Percentiles rank a stretch among this genome's conserved stretches.
Conservation (phyloP, 2,113 vertebrate genomes). For the Ailurus styani region DNA sequence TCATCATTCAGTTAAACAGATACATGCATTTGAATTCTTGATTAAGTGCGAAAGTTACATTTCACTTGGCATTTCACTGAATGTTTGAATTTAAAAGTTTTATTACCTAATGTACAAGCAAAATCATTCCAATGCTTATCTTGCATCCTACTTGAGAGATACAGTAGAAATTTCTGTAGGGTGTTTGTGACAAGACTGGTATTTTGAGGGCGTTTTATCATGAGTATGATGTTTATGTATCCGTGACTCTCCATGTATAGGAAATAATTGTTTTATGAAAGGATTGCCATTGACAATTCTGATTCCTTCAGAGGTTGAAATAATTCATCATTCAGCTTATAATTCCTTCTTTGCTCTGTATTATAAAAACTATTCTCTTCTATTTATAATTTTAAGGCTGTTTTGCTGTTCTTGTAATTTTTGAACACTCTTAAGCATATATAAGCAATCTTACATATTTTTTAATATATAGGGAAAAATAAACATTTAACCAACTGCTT, state of each 20-base stretch:
- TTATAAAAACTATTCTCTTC: not conserved
- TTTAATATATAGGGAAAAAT: not conserved
- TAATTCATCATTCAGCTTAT: conserved; percentile 19
- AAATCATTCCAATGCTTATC: not conserved
- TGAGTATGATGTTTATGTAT: not conserved
- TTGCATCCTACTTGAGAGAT: not conserved
- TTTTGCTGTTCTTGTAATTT: not conserved
- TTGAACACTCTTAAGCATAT: not conserved
- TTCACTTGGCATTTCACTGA: conserved; percentile 8
- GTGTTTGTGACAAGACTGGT: not conserved
- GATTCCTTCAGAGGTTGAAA: not conserved
- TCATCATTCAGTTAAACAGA: conserved; percentile 24
- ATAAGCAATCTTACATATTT: not conserved
- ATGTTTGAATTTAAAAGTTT: not conserved
- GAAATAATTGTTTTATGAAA: not conserved
- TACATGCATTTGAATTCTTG: not conserved
- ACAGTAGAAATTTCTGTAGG: conserved; percentile 10
- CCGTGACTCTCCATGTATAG: not conserved
- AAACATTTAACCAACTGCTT: not conserved
- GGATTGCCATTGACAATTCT: not conserved
- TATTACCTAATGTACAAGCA: not conserved
- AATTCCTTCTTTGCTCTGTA: not conserved
- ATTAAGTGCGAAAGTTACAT: not conserved
- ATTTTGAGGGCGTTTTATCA: conserved; percentile 36
- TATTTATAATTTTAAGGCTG: not conserved